phyloP scores from a whole-genome alignment of 2,888 invertebrate genomes.

The Agrilus cyanescens region DNA sequence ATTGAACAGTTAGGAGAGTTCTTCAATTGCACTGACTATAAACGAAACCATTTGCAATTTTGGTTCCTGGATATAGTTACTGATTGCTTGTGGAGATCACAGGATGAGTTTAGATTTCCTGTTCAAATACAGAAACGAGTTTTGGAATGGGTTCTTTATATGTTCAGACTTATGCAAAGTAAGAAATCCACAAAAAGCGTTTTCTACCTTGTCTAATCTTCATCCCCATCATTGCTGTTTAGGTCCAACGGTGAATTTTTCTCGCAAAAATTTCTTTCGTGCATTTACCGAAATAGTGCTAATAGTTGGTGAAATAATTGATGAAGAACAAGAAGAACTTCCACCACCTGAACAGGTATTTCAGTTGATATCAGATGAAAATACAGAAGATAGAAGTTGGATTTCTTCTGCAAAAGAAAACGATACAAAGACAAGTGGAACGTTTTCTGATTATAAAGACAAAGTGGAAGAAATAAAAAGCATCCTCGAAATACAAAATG shows the following conservation, averaged over 20 bases:
- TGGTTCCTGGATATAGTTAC: constrained; percentile 34
- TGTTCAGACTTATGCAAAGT: constrained; percentile 30
- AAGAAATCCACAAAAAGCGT: constrained; percentile 1
- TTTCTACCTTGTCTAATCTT: not conserved
- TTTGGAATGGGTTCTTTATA: constrained; percentile 29
- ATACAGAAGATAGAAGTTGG: not conserved
- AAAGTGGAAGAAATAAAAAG: too few species aligned
- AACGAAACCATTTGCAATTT: constrained; percentile 28
- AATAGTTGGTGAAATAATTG: constrained; percentile 26
- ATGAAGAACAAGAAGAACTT: constrained; percentile 21
- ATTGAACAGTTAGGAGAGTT: constrained; percentile 24
- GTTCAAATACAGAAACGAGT: constrained; percentile 27
- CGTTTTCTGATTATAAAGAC: too few species aligned
- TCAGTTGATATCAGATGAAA: constrained; percentile 10
- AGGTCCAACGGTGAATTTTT: constrained; percentile 25
- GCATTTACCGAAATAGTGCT: constrained; percentile 28
- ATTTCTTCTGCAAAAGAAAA: constrained; percentile 1
- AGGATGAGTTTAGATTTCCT: constrained; percentile 31
- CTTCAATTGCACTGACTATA: constrained; percentile 26
- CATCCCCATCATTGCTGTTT: constrained; percentile 4
- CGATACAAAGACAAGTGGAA: not conserved
- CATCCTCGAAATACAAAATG: too few species aligned
- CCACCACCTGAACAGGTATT: constrained; percentile 26
- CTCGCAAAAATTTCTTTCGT: constrained; percentile 25
- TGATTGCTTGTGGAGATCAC: constrained; percentile 32